A percentile compares a stretch with the other conserved stretches of the same genome.
Evolutionary conservation across 1,140 invertebrate species (phyloP).

Genomic region (Drosophila kanapiae): DNA sequence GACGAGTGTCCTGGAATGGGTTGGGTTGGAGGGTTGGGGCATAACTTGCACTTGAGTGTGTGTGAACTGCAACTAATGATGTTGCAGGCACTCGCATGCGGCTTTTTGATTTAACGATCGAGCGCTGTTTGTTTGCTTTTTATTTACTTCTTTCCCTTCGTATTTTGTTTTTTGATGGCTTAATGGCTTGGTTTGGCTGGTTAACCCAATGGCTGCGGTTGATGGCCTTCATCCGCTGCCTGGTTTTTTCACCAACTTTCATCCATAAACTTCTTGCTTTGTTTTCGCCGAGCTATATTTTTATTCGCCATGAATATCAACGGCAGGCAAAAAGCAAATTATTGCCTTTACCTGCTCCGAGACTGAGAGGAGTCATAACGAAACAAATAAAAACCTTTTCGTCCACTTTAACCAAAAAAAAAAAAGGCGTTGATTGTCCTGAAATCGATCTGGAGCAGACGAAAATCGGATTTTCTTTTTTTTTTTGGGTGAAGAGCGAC

Average conservation of each 20-base stretch:
- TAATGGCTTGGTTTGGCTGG: conserved; percentile 71
- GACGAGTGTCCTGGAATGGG: not conserved
- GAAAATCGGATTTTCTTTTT: conserved; percentile 34
- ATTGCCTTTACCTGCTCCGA: conserved; percentile 23
- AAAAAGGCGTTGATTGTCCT: conserved; percentile 42
- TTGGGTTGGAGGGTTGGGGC: conserved; percentile 17
- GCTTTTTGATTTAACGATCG: conserved; percentile 82
- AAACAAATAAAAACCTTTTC: conserved; percentile 43
- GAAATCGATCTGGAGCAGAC: conserved; percentile 40
- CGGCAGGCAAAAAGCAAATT: conserved; percentile 16
- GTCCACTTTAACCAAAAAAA: conserved; percentile 7
- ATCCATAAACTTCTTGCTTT: conserved; percentile 54
- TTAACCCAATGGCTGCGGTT: conserved; percentile 65
- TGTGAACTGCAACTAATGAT: conserved; percentile 83
- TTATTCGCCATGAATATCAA: conserved; percentile 41
- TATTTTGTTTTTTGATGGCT: conserved; percentile 32
- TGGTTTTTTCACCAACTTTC: conserved; percentile 22
- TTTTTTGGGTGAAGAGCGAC: not conserved
- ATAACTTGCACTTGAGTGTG: conserved; percentile 76
- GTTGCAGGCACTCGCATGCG: conserved; percentile 81
- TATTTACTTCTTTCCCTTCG: conserved; percentile 18
- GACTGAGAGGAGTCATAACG: conserved; percentile 28
- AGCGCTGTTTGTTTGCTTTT: conserved; percentile 38
- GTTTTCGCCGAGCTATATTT: conserved; percentile 48
- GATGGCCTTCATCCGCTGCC: conserved; percentile 56